A percentile compares a stretch with the other conserved stretches of the same genome.
phyloP scores from a whole-genome alignment of 2,797 vertebrate genomes.

The Rhincodon typus region DNA sequence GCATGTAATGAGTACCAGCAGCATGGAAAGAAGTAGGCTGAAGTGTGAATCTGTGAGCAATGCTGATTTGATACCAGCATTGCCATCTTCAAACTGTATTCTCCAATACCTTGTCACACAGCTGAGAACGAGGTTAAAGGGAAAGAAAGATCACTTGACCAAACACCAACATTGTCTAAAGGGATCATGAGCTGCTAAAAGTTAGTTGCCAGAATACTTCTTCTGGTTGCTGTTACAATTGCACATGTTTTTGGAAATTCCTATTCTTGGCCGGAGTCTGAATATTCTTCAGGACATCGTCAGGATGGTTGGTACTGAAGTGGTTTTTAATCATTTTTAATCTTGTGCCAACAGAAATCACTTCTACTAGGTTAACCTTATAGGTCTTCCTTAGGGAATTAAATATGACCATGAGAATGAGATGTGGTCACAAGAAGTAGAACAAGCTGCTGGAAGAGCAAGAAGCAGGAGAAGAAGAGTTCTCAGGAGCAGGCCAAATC shows the following conservation, averaged over 20 bases:
- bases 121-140: background rate
- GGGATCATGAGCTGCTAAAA: background rate
- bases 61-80: background rate
- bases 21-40: background rate
- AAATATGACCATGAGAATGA: background rate
- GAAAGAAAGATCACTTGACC: no score
- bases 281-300: background rate
- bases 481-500: background rate
- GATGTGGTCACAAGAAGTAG: background rate
- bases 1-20: background rate
- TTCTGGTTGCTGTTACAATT: background rate
- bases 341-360: background rate
- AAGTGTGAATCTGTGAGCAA: background rate
- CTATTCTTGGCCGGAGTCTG: background rate
- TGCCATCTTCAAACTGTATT: background rate
- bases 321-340: background rate
- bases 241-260: background rate
- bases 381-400: background rate
- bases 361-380: background rate
- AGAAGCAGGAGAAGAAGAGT: background rate
- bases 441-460: background rate
- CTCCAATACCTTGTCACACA: no score
- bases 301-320: background rate
- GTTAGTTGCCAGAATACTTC: background rate
- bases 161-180: background rate